phyloP scores from a whole-genome alignment of 2,888 invertebrate genomes.

The Eugnorisma glareosa region DNA sequence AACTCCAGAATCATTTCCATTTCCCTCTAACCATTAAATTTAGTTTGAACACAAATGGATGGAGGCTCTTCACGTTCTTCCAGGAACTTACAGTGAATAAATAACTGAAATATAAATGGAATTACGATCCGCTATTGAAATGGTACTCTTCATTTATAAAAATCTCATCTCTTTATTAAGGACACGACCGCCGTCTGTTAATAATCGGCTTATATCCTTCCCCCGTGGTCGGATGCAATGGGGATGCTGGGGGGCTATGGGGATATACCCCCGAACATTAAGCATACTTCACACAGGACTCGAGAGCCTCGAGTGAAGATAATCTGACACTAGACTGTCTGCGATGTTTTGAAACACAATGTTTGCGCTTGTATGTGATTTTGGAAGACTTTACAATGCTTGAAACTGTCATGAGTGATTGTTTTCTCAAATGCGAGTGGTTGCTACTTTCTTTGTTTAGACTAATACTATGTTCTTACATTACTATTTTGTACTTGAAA shows the following conservation, averaged over 20 bases:
- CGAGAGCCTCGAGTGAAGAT: conserved; percentile 54
- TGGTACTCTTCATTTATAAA: conserved; percentile 68
- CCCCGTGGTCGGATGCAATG: conserved; percentile 59
- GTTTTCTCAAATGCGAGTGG: background rate
- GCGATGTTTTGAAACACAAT: conserved; percentile 50
- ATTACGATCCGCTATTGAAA: conserved; percentile 66
- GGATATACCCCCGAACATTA: conserved; percentile 46
- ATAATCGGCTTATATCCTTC: conserved; percentile 82
- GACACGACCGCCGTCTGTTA: conserved; percentile 76
- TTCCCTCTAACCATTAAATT: conserved; percentile 53
- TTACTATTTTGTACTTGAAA: background rate
- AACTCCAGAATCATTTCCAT: conserved; percentile 57
- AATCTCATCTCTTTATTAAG: conserved; percentile 65
- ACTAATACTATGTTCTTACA: background rate
- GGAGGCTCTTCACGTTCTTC: conserved; percentile 44
- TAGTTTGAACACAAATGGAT: conserved; percentile 51
- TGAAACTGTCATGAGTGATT: conserved; percentile 38
- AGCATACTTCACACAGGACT: conserved; percentile 54
- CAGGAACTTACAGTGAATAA: conserved; percentile 57
- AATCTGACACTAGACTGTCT: conserved; percentile 54
- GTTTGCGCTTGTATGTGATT: conserved; percentile 52
- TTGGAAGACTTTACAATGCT: conserved; percentile 33
- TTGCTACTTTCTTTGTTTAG: background rate
- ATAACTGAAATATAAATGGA: conserved; percentile 59
- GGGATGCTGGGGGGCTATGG: conserved; percentile 34